Evolutionary conservation across 2,888 invertebrate species (phyloP).

Genomic region (Ophioninae sp.): DNA sequence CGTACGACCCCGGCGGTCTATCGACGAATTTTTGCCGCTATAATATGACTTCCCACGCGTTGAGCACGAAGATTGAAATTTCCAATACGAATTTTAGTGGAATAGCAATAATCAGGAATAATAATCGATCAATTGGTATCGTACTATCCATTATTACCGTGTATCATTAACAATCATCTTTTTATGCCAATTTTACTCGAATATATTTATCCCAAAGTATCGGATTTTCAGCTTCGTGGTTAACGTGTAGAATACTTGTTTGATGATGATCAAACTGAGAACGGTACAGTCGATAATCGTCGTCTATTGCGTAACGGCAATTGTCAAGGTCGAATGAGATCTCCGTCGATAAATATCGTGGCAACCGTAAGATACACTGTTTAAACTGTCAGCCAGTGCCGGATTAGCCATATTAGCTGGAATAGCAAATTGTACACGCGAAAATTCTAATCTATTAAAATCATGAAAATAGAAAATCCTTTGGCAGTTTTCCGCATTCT

Average conservation of each 20-base stretch:
- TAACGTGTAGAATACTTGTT: not conserved
- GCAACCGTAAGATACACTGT: not conserved
- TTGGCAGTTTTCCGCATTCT: no score
- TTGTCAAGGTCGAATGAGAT: not conserved
- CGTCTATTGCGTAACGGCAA: not conserved
- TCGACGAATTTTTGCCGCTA: not conserved
- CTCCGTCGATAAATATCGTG: not conserved
- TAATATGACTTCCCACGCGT: not conserved
- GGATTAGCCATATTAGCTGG: no score
- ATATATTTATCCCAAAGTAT: not conserved
- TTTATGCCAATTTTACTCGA: not conserved
- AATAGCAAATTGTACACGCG: no score
- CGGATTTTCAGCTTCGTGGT: not conserved
- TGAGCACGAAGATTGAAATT: not conserved
- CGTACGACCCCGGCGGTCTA: not conserved
- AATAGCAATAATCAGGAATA: not conserved
- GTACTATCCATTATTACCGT: not conserved
- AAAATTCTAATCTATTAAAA: no score
- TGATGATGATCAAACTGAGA: not conserved
- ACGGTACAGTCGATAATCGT: not conserved
- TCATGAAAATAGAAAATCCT: no score
- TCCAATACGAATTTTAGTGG: not conserved
- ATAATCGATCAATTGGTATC: not conserved
- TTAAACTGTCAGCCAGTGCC: not conserved
- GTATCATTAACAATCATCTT: not conserved